Base-by-base conservation (phyloP, 2,888 invertebrate species). In the Cerceris ruficornis region DNA sequence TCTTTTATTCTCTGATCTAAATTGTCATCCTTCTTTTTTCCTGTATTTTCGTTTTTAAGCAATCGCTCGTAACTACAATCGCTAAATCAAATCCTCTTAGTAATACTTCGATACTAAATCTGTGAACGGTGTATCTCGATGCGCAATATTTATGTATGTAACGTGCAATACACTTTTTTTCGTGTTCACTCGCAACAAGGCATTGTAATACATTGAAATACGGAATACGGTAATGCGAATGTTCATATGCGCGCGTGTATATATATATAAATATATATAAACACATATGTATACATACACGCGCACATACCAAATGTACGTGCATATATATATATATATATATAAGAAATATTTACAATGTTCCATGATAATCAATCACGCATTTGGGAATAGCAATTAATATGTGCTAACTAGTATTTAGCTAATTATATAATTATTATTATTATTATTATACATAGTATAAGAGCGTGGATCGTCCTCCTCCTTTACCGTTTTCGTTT, bases 381-480 rank as follows among this genome's bases (percentile, higher is more conserved):
- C 75, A 58, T 78, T 75, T 62, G 72, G 65, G 69, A 82, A 81
- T 78, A 85, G 75, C 76, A 74, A 82, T 82, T 80, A 83, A 81
- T 81, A 77, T 73, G 66, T 71, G 69, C 79, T 86, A 86, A 68
- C 86, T 85, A 85, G 66, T 84, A 81, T 84, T 86, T 80, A 84
- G 62, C 84, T 86, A 86, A 86, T 75, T 71, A 75, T 75, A 70
- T 14, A 66, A 77, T 58, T 69, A 77, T 79, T 82, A 64, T 74
- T 58, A 72, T 71, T 79, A 72, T 72, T 72, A 87, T 87, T 86
- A 87, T 87, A 87, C 86, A 87, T 87, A 86, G 79, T 87, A 83
- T 85, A 84, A 84, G 84, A 83, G 78, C 79, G 83, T 76, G 82
- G 76, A 86, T 87, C 54, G 62, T 74, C 74, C 46, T 11, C 43